phyloP scores from a whole-genome alignment of 2,888 invertebrate species.

The Orchestes rusci region DNA sequence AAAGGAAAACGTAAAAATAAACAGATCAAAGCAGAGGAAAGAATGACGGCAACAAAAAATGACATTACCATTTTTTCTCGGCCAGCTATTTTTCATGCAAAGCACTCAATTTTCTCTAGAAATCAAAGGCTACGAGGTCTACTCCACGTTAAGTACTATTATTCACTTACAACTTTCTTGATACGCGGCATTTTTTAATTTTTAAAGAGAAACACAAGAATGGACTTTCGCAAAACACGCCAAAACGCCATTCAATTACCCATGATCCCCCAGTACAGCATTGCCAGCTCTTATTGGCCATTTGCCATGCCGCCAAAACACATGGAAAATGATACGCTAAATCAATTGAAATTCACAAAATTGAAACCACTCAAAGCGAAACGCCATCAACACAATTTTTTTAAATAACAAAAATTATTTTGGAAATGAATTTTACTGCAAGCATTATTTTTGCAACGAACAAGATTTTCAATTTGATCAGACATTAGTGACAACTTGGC shows the following conservation, averaged over 20 bases:
- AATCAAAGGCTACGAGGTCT: conserved; percentile 24
- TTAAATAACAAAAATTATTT: too few relatives aligned
- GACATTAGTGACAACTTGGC: conserved; percentile 4
- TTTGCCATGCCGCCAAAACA: too few relatives aligned
- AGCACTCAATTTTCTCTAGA: conserved; percentile 25
- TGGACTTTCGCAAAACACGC: conserved; percentile 32
- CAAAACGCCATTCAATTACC: conserved; percentile 40
- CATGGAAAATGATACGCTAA: too few relatives aligned
- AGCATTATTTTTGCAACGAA: too few relatives aligned
- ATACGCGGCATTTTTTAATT: conserved; percentile 43
- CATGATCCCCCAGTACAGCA: conserved; percentile 37
- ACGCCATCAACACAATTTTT: too few relatives aligned
- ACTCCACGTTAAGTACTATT: conserved; percentile 26
- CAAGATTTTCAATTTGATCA: too few relatives aligned
- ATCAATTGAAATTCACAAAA: too few relatives aligned
- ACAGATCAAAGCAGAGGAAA: conserved; percentile 32
- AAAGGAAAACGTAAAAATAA: conserved; percentile 36
- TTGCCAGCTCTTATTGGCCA: conserved; percentile 10
- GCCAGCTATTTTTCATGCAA: conserved; percentile 32
- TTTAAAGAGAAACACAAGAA: conserved; percentile 24
- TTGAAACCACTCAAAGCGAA: too few relatives aligned
- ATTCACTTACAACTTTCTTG: conserved; percentile 42
- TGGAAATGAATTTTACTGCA: too few relatives aligned
- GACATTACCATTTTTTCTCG: conserved; percentile 42
- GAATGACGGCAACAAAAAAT: conserved; percentile 35